Evolutionary conservation across 2,888 invertebrate species (phyloP).

Genomic region (Neoaliturus tenellus): DNA sequence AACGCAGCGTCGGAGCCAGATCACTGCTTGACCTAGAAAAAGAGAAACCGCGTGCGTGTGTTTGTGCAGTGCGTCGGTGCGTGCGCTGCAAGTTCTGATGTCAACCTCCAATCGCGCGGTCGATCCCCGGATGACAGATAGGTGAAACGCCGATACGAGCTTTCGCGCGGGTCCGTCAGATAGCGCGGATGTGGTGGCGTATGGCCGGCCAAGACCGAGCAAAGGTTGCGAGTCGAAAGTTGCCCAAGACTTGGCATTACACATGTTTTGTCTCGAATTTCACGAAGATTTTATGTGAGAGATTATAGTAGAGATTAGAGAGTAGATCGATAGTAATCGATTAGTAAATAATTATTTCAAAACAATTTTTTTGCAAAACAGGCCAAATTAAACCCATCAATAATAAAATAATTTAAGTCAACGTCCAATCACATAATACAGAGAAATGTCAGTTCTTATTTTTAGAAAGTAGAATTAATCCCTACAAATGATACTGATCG

Average conservation of each 20-base stretch:
- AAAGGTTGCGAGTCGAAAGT: background rate
- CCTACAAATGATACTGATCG: too few relatives aligned
- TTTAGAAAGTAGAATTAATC: too few relatives aligned
- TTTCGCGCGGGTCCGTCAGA: slow-evolving; percentile 18
- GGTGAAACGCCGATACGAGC: slow-evolving; percentile 34
- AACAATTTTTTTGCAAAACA: too few relatives aligned
- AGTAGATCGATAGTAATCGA: too few relatives aligned
- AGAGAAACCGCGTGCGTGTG: slow-evolving; percentile 37
- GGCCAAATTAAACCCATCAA: too few relatives aligned
- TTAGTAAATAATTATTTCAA: too few relatives aligned
- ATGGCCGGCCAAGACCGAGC: slow-evolving; percentile 2
- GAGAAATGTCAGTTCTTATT: too few relatives aligned
- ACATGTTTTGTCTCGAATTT: background rate
- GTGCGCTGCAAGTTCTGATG: background rate
- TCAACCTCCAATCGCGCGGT: background rate
- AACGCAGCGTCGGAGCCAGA: background rate
- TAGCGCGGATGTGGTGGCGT: background rate
- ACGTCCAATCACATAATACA: too few relatives aligned
- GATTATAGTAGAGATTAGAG: too few relatives aligned
- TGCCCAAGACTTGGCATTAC: too few relatives aligned
- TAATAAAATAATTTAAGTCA: too few relatives aligned
- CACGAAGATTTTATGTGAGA: too few relatives aligned
- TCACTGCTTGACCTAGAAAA: slow-evolving; percentile 36
- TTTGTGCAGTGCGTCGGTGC: background rate
- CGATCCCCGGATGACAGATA: slow-evolving; percentile 35